phyloP scores from a whole-genome alignment of 1,140 invertebrate genomes.

The Telenomus remus region DNA sequence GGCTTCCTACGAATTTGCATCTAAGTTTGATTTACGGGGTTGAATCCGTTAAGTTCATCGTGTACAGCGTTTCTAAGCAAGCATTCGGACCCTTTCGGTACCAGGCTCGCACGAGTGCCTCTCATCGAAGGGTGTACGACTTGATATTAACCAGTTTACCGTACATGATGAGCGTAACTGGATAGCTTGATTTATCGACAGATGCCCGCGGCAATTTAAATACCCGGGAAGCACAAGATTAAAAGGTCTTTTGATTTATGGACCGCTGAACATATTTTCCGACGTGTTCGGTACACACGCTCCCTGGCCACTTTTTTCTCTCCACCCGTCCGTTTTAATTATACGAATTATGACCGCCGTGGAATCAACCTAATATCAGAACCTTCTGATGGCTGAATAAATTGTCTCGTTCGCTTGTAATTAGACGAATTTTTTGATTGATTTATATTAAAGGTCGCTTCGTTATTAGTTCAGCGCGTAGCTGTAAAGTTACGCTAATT shows the following conservation, averaged over 20 bases:
- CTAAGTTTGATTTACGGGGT: constrained; percentile 59
- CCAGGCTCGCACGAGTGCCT: constrained; percentile 36
- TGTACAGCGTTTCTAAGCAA: constrained; percentile 29
- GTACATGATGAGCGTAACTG: constrained; percentile 55
- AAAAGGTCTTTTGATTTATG: constrained; percentile 49
- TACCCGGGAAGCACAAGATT: constrained; percentile 49
- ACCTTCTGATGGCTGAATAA: too few species aligned
- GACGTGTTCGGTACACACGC: constrained; percentile 19
- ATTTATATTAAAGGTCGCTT: too few species aligned
- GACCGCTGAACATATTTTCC: constrained; percentile 28
- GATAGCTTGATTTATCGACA: constrained; percentile 56
- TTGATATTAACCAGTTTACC: constrained; percentile 58
- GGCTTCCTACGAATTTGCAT: constrained; percentile 56
- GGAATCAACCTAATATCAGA: neutral
- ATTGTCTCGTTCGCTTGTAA: too few species aligned
- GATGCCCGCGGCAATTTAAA: constrained; percentile 50
- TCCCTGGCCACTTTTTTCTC: constrained; percentile 1
- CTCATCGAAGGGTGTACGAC: constrained; percentile 45
- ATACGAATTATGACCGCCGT: constrained; percentile 1
- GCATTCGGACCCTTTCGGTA: constrained; percentile 25
- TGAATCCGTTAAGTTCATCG: constrained; percentile 59
- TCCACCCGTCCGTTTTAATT: constrained; percentile 4
- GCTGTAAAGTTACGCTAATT: too few species aligned
- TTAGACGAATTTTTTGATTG: too few species aligned
- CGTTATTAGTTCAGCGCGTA: too few species aligned